Evolutionary conservation across 2,888 invertebrate species (phyloP).

Genomic region (Chalcosyrphus nemorum): DNA sequence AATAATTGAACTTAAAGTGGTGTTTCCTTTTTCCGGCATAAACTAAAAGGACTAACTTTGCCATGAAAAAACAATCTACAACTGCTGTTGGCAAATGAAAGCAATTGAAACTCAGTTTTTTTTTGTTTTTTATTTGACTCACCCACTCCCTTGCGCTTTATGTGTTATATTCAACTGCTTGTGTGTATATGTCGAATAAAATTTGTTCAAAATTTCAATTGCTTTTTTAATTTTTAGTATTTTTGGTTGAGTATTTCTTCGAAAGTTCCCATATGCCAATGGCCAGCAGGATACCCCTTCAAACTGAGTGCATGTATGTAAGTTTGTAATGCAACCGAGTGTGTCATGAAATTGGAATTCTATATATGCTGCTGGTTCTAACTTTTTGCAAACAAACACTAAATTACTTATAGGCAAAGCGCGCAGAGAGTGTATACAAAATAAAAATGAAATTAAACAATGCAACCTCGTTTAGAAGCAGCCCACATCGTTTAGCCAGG

Average conservation of each 20-base stretch:
- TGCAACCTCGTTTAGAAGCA: constrained; percentile 24
- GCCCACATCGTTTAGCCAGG: background rate
- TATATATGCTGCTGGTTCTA: constrained; percentile 13
- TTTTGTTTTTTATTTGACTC: constrained; percentile 20
- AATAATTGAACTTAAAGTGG: constrained; percentile 63
- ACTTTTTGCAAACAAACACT: constrained; percentile 37
- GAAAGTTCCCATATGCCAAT: constrained; percentile 9
- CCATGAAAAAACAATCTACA: constrained; percentile 46
- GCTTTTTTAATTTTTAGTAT: constrained; percentile 10
- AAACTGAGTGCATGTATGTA: constrained; percentile 12
- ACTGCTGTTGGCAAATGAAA: constrained; percentile 61
- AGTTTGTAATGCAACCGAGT: constrained; percentile 27
- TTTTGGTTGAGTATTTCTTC: background rate
- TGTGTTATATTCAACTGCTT: constrained; percentile 9
- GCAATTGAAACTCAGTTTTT: constrained; percentile 46
- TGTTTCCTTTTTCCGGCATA: constrained; percentile 35
- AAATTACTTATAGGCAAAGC: constrained; percentile 35
- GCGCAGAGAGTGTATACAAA: background rate
- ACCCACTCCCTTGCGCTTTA: too few species aligned
- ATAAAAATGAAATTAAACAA: constrained; percentile 7
- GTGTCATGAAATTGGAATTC: constrained; percentile 20
- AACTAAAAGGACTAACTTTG: constrained; percentile 59
- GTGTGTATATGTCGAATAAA: constrained; percentile 60
- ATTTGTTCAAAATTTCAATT: constrained; percentile 68
- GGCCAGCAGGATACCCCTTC: background rate